phyloP scores from a whole-genome alignment of 2,888 invertebrate species.

The Rhingia campestris region DNA sequence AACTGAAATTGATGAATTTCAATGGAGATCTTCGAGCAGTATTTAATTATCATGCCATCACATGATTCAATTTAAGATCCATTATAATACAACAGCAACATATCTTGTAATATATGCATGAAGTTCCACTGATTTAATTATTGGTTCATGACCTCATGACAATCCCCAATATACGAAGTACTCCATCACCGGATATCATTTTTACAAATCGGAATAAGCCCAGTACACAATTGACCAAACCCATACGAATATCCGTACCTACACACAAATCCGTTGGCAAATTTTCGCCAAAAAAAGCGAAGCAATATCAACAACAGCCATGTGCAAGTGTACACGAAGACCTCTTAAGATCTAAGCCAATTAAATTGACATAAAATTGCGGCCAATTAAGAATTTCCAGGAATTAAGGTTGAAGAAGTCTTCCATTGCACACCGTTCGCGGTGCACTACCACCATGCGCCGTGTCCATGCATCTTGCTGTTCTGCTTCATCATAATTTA shows the following conservation, averaged over 20 bases:
- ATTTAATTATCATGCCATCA: no score
- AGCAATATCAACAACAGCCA: not conserved
- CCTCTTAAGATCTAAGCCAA: constrained; percentile 41
- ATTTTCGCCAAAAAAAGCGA: constrained; percentile 1
- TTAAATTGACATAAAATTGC: constrained; percentile 69
- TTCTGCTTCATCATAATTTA: constrained; percentile 53
- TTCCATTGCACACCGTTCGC: constrained; percentile 32
- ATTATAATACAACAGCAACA: not conserved
- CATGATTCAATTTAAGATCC: not conserved
- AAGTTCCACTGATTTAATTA: constrained; percentile 16
- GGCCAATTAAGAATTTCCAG: constrained; percentile 73
- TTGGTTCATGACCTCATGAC: constrained; percentile 40
- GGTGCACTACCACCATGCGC: not conserved
- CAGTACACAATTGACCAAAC: constrained; percentile 28
- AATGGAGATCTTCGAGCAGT: no score
- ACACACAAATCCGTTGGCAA: constrained; percentile 12
- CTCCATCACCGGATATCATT: constrained; percentile 44
- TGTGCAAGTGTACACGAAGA: constrained; percentile 1
- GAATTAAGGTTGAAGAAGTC: constrained; percentile 69
- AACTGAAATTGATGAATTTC: no score
- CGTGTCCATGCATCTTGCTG: constrained; percentile 35
- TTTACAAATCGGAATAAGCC: constrained; percentile 20
- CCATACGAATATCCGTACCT: not conserved
- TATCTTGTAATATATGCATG: not conserved
- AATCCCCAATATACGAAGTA: constrained; percentile 6